Evolutionary conservation across 1,140 invertebrate species (phyloP), one percentile per base, ranked within the genome.

Genomic region (Stegodyphus dumicola): DNA sequence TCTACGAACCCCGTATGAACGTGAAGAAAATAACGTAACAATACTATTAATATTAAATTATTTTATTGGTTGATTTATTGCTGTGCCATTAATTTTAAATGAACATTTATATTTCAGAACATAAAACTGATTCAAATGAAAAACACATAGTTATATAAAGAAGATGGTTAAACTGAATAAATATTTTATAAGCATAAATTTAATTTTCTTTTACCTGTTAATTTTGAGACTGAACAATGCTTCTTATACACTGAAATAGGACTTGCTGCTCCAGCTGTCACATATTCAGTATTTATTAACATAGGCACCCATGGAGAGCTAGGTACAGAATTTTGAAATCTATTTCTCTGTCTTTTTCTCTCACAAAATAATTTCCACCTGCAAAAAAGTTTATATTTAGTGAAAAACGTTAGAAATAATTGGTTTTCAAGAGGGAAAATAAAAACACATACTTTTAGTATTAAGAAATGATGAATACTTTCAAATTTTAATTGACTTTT

Each of bases 281-380:
- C 49, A 66, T 75, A 83, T 75, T 66, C 80, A 33, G 60, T 75
- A n/a, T 83, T 74, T 6, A 33, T 75, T 48, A 83, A 49, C 80
- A 83, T 83, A 17, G 80, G 80, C 17, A 75, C 13, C 80, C 80
- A 83, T 48, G 80, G 71, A n/a, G 80, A 83, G 7, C 53, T 11
- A 15, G 80, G 80, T 83, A 71, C 80, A 53, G 17, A 17, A 52
- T 73, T 73, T 81, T 81, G 17, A 53, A 18, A 33, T 6, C 53
- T 48, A n/a, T 53, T 66, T 33, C 80, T 74, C 15, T 75, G 80
- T 10, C 75, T 83, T 54, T 49, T 75, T 33, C 80, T 17, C 18
- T 83, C 69, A 75, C 80, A 75, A 64, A 75, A 83, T 48, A 83
- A n/a, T 75, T 54, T 83, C 80, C 80, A 83, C 13, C 80, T 83